Evolutionary conservation across 2,113 vertebrate genomes (phyloP).

Genomic region (Myocastor coypus): DNA sequence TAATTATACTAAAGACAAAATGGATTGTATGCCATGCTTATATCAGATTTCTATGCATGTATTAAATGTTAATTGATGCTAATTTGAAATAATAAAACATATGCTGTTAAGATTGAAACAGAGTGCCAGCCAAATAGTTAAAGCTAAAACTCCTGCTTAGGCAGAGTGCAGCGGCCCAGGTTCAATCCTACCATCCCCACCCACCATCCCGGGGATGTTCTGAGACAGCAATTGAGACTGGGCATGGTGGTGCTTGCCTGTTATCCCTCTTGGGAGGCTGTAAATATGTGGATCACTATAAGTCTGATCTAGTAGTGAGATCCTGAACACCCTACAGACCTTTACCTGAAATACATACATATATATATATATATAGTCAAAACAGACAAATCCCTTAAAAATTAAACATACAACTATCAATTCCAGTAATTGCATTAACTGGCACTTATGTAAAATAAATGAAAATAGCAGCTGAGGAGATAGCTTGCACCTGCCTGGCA

Average conservation of each 20-base stretch:
- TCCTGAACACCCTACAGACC: too few species aligned
- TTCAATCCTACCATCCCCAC: too few species aligned
- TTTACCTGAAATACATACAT: too few species aligned
- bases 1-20: neutral
- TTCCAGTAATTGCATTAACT: neutral
- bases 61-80: neutral
- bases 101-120: neutral
- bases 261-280: too few species aligned
- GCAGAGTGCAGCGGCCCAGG: too few species aligned
- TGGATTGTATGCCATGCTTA: neutral
- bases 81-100: neutral
- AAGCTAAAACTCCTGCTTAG: too few species aligned
- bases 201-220: rapidly evolving
- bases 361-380: neutral
- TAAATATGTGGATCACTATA: too few species aligned
- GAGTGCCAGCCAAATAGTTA: too few species aligned
- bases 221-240: too few species aligned
- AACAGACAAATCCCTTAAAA: neutral
- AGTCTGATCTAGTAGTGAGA: too few species aligned
- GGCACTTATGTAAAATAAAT: neutral
- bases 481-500: too few species aligned
- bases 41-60: neutral
- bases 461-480: neutral
- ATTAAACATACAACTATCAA: neutral
- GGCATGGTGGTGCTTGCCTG: too few species aligned